A percentile compares a stretch with the other conserved stretches of the same genome.
phyloP scores from a whole-genome alignment of 2,797 vertebrate genomes.

The Falco peregrinus region DNA sequence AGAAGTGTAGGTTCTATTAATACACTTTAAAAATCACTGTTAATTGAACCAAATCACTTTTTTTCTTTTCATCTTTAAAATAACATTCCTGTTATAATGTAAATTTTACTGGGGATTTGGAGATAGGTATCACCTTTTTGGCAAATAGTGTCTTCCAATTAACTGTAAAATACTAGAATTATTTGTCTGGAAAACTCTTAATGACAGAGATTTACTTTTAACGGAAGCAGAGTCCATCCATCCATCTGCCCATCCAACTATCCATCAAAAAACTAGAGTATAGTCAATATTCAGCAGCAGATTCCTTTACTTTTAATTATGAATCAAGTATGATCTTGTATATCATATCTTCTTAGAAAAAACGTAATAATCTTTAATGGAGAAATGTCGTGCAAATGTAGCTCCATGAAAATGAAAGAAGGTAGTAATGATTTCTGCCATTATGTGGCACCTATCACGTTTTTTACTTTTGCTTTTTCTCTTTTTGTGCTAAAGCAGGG shows the following conservation, averaged over 20 bases:
- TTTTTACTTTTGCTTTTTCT: neutral
- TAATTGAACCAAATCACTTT: neutral
- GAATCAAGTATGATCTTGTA: neutral
- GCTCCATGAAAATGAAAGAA: neutral
- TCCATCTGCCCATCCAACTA: neutral
- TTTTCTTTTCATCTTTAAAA: neutral
- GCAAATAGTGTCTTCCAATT: neutral
- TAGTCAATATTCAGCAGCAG: neutral
- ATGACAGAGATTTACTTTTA: conserved; percentile 9
- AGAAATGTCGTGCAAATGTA: neutral
- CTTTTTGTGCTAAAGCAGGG: conserved; percentile 85
- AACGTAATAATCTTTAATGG: neutral
- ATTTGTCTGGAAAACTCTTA: neutral
- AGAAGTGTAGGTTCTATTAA: neutral
- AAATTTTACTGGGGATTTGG: neutral
- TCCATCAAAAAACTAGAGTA: neutral
- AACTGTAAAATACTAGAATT: neutral
- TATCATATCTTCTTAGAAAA: neutral
- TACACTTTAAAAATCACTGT: neutral
- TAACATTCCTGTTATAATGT: neutral
- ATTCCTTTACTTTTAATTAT: conserved; percentile 25
- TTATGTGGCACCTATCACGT: neutral
- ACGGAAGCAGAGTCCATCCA: neutral
- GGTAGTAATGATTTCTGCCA: neutral
- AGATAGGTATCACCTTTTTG: neutral